Evolutionary conservation across 2,888 invertebrate species (phyloP).

Genomic region (Synanthedon tipuliformis): DNA sequence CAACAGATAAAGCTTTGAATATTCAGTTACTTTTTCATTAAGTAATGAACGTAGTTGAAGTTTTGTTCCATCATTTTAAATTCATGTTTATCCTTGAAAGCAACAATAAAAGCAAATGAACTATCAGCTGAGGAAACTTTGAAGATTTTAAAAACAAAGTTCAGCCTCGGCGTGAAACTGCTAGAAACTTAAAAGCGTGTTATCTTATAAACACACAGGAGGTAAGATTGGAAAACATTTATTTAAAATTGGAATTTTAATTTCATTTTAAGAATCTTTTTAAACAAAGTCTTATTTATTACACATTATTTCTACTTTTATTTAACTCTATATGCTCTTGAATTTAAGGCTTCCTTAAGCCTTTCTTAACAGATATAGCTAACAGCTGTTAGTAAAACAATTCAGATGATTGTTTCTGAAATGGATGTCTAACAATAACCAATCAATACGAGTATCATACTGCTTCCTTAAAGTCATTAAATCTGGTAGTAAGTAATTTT

Average conservation of each 20-base stretch:
- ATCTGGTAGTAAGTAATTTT: too few species aligned
- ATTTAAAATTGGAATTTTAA: background rate
- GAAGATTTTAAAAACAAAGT: constrained; percentile 23
- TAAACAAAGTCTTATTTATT: background rate
- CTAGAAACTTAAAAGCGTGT: constrained; percentile 27
- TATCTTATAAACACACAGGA: constrained; percentile 25
- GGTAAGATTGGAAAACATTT: background rate
- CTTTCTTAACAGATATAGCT: too few species aligned
- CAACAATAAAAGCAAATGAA: constrained; percentile 3
- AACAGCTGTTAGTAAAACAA: too few species aligned
- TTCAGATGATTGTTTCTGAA: too few species aligned
- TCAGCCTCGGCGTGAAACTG: constrained; percentile 16
- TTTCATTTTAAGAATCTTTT: background rate
- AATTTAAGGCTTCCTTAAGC: too few species aligned
- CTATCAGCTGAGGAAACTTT: constrained; percentile 14
- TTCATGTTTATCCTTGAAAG: background rate
- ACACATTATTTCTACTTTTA: background rate
- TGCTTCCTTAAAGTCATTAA: too few species aligned
- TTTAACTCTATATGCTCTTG: background rate
- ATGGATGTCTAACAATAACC: too few species aligned
- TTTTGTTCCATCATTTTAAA: background rate
- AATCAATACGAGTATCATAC: too few species aligned
- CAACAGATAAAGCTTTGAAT: too few species aligned
- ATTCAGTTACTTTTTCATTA: too few species aligned
- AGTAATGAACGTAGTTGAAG: too few species aligned